phyloP scores from a whole-genome alignment of 2,113 vertebrate species.

The Percina caprodes region DNA sequence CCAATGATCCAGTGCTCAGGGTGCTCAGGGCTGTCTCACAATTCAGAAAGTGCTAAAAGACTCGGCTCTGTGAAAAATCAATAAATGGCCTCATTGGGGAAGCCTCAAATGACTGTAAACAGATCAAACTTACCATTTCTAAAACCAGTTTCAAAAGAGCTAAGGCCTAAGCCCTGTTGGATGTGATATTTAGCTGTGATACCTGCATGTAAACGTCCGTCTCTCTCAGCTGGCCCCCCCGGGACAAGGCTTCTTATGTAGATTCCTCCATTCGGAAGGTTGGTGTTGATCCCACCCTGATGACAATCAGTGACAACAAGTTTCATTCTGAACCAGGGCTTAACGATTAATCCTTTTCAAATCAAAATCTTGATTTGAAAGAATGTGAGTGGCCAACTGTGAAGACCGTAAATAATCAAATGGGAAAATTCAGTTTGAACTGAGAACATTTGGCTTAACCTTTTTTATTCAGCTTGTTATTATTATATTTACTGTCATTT shows the following conservation, averaged over 20 bases:
- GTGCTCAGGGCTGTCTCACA: neutral
- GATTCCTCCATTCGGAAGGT: constrained; percentile 83
- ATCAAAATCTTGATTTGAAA: too few species aligned
- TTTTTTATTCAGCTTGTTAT: too few species aligned
- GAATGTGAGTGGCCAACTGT: too few species aligned
- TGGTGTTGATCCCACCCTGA: constrained; percentile 88
- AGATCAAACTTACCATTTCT: neutral
- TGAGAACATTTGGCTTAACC: too few species aligned
- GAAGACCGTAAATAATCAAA: too few species aligned
- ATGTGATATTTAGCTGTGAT: constrained; percentile 21
- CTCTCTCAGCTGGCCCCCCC: constrained; percentile 87
- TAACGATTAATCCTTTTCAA: too few species aligned
- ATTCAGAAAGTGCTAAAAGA: neutral
- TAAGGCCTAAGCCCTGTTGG: neutral
- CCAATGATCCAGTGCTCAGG: neutral
- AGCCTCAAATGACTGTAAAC: neutral
- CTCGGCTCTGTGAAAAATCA: neutral
- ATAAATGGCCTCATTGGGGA: neutral
- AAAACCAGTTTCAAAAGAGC: neutral
- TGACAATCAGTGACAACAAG: neutral
- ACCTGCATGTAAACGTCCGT: constrained; percentile 88
- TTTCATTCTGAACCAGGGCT: neutral
- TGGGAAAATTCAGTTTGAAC: too few species aligned
- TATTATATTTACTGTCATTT: too few species aligned
- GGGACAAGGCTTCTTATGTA: constrained; percentile 90